Conservation (phyloP, 1,140 invertebrate species). For the Cydia fagiglandana region DNA sequence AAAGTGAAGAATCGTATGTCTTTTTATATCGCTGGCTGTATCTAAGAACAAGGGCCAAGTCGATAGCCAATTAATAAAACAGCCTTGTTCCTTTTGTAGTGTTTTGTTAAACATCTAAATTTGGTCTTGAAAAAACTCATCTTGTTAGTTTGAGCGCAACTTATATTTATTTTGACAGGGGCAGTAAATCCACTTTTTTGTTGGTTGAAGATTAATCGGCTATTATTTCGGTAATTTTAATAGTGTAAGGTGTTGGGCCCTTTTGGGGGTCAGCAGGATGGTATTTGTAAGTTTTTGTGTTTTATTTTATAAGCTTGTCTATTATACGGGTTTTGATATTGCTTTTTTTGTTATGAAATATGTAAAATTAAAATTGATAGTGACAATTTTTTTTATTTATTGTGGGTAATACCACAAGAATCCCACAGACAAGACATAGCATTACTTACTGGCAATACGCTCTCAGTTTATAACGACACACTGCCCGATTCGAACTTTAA, state of each 20-base stretch:
- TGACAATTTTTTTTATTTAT: no score
- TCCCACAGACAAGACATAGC: no score
- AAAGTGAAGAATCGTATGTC: slow-evolving; percentile 5
- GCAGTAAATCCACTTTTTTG: slow-evolving; percentile 66
- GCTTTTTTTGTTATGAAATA: no score
- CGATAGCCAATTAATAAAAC: slow-evolving; percentile 71
- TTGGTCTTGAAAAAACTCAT: slow-evolving; percentile 53
- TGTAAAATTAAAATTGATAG: no score
- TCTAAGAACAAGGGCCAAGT: slow-evolving; percentile 45
- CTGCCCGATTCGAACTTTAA: no score
- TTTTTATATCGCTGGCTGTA: slow-evolving; percentile 30
- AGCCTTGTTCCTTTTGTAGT: slow-evolving; percentile 54
- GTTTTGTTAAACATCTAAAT: slow-evolving; percentile 76
- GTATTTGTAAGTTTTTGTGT: neutral
- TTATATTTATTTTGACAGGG: slow-evolving; percentile 68
- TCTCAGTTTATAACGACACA: no score
- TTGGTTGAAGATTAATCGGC: slow-evolving; percentile 68
- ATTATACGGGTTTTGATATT: neutral
- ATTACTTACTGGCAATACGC: no score
- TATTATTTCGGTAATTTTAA: slow-evolving; percentile 74
- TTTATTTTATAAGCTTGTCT: neutral
- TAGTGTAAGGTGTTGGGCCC: slow-evolving; percentile 58
- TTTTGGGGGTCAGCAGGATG: slow-evolving; percentile 40
- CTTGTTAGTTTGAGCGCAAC: slow-evolving; percentile 44
- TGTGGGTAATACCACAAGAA: no score